phyloP scores from a whole-genome alignment of 2,797 vertebrate genomes.

The Sebastes wilsoni region DNA sequence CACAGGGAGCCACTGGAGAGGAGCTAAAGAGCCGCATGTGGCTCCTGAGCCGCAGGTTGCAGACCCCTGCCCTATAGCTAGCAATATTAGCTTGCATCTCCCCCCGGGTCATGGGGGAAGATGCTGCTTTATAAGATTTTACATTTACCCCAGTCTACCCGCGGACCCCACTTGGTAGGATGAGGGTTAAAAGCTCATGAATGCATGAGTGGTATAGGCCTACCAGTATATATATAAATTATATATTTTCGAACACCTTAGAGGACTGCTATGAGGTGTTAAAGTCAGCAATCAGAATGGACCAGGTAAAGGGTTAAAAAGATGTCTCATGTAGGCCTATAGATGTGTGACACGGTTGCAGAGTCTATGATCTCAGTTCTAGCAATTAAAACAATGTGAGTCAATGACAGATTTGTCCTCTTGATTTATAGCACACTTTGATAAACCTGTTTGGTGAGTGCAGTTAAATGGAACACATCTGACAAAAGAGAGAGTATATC shows the following conservation, averaged over 20 bases:
- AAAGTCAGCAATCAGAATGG: background rate
- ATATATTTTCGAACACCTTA: background rate
- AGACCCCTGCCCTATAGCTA: too few relatives aligned
- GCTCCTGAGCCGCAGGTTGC: too few relatives aligned
- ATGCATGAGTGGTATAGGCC: background rate
- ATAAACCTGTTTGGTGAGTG: conserved; percentile 69
- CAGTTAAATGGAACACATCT: background rate
- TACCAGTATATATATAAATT: too few relatives aligned
- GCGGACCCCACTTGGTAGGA: too few relatives aligned
- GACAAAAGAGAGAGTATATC: background rate
- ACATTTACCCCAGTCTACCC: too few relatives aligned
- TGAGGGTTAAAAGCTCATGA: background rate
- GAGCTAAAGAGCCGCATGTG: too few relatives aligned
- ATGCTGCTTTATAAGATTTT: too few relatives aligned
- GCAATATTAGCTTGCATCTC: too few relatives aligned
- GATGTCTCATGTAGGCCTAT: background rate
- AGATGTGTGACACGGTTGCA: background rate
- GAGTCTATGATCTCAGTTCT: background rate
- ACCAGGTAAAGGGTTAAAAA: background rate
- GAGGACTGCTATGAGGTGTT: background rate
- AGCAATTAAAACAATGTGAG: background rate
- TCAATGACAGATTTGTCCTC: background rate
- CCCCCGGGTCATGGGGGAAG: too few relatives aligned
- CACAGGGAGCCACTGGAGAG: too few relatives aligned
- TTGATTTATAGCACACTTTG: background rate